A percentile compares a stretch with the other conserved stretches of the same genome.
Conservation (phyloP, 2,888 invertebrate genomes). For the Cerceris ruficornis region DNA sequence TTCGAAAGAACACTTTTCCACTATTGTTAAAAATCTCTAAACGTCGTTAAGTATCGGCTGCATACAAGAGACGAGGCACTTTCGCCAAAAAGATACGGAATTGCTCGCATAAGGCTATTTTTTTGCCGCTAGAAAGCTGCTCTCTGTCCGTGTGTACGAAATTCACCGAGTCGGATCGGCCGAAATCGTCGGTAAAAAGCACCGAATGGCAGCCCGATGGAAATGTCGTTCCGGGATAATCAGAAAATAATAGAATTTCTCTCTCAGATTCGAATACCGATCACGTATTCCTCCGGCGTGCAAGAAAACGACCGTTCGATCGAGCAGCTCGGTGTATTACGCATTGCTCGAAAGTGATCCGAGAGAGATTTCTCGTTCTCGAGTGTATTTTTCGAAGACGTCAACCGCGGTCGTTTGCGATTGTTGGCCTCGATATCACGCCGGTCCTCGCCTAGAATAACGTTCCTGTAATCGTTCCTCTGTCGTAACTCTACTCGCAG, state of each 20-base stretch:
- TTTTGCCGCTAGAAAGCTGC: neutral
- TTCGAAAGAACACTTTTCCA: no score
- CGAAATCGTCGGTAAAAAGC: neutral
- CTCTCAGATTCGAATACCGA: constrained; percentile 32
- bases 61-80: no score
- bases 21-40: no score
- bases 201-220: neutral
- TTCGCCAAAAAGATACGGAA: no score
- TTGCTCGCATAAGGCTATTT: constrained; percentile 8
- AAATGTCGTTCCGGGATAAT: constrained; percentile 1
- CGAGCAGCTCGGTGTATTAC: constrained; percentile 36
- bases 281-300: constrained; percentile 44
- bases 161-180: neutral
- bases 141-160: neutral
- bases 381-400: constrained; percentile 40
- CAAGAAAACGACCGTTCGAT: constrained; percentile 34
- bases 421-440: constrained; percentile 13
- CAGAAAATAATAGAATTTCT: constrained; percentile 19
- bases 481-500: constrained; percentile 43
- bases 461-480: constrained; percentile 39
- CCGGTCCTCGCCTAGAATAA: constrained; percentile 22
- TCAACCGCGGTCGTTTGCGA: neutral
- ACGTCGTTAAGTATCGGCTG: no score
- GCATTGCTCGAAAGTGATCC: constrained; percentile 32
- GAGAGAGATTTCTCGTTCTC: constrained; percentile 34